Percentiles rank a stretch among this genome's conserved stretches.
phyloP scores from a whole-genome alignment of 1,140 invertebrate species.

The Lordiphosa clarofinis region DNA sequence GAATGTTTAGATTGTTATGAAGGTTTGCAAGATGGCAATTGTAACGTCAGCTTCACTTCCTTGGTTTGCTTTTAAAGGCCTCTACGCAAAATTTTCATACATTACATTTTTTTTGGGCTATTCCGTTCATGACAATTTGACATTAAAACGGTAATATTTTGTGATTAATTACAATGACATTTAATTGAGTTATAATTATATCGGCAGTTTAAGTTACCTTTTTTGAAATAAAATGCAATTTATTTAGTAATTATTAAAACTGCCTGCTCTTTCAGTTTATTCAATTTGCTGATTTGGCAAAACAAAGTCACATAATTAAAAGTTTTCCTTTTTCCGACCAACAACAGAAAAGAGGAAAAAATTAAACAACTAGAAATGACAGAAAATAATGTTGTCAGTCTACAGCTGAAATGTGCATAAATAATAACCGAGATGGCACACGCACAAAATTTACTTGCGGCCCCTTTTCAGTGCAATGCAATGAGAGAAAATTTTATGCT shows the following conservation, averaged over 20 bases:
- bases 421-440: conserved; percentile 24
- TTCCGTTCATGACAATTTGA: too few species aligned
- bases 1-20: too few species aligned
- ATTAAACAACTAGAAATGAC: conserved; percentile 13
- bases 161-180: too few species aligned
- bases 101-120: too few species aligned
- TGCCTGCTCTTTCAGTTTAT: background rate
- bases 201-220: too few species aligned
- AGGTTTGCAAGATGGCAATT: too few species aligned
- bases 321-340: conserved; percentile 4
- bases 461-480: conserved; percentile 5
- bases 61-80: too few species aligned
- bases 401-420: conserved; percentile 35
- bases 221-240: too few species aligned
- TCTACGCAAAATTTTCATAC: too few species aligned
- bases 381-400: conserved; percentile 21
- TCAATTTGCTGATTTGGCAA: background rate
- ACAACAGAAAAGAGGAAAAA: conserved; percentile 9
- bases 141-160: too few species aligned
- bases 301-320: background rate
- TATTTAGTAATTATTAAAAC: background rate
- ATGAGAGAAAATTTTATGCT: conserved; percentile 66
- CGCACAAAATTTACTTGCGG: conserved; percentile 28
- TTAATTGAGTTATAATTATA: too few species aligned
- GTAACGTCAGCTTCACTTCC: too few species aligned